Base-by-base conservation (phyloP, 2,888 invertebrate genomes). In the Drosophila fungiperda region DNA sequence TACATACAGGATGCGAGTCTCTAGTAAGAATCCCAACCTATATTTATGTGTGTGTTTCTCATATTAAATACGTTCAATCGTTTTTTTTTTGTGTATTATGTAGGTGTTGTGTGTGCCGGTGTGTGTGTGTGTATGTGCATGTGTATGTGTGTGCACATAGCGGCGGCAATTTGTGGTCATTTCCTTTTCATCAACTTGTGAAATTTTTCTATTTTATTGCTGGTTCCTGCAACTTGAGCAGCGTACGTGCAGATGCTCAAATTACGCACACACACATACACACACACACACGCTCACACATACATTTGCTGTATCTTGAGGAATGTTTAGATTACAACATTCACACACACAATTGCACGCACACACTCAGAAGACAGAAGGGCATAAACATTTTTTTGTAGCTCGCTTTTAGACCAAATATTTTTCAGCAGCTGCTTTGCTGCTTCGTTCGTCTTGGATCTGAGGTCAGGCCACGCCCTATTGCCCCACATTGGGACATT, bases 1-100 rank as follows among this genome's bases (percentile, higher is more conserved):
- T 12, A 42, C 17, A 17, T 9, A 8, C 20, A 20, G 65, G 36
- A 36, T 26, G 65, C 65, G n/a, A 23, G 52, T 29, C 58, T 53
- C 35, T 53, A n/a, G 54, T 65, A 63, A 55, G 65, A 64, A 52
- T 40, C 35, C 15, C 15, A 23, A 23, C 53, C 61, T 50, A 33
- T 49, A 48, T 59, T 35, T 55, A 7, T 45, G 61, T 61, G 59
- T 50, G 38, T 50, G 36, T 36, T 52, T 35, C 54, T 57, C 71
- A 79, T 84, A 85, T 89, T 84, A 85, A 89, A 89, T 87, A 84
- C 84, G 89, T 84, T 85, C 82, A 89, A 87, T 85, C 73, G 84
- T 59, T 80, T 55, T 52, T 59, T 80, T 55, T 52, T 49, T 69
- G 57, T 52, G 59, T 58, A 40, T 38, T 45, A 40, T 40, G 12